Conservation (phyloP, 2,797 vertebrate species). For the Tangara arthus region DNA sequence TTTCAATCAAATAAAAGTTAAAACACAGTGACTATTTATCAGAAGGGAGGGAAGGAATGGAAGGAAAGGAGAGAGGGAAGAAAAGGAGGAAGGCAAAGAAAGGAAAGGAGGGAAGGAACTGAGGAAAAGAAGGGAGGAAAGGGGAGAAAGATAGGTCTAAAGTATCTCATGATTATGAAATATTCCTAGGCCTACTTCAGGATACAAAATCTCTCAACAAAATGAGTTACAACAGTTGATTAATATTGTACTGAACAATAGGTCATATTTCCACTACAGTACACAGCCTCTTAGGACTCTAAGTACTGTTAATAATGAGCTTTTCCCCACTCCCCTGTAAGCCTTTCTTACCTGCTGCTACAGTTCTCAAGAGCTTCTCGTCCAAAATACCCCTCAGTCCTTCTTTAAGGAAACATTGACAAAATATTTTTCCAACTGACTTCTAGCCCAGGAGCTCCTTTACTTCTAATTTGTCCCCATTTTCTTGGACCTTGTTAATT, state of each 20-base stretch:
- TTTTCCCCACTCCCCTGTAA: background rate
- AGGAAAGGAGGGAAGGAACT: background rate
- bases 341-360: constrained; percentile 39
- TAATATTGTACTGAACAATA: background rate
- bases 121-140: background rate
- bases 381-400: background rate
- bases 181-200: background rate
- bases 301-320: background rate
- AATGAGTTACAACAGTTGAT: background rate
- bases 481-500: background rate
- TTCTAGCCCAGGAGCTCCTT: background rate
- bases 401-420: background rate
- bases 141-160: background rate
- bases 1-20: background rate
- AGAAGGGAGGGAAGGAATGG: background rate
- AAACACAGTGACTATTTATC: background rate
- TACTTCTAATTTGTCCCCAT: background rate
- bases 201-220: background rate
- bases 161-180: background rate
- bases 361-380: background rate
- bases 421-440: background rate
- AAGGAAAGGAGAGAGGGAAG: background rate
- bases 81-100: background rate
- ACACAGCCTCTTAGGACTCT: background rate
- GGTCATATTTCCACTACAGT: background rate